Evolutionary conservation across 92 coral and sea anemone genomes (phyloP).

Genomic region (Hydrozoanthus gracilis): DNA sequence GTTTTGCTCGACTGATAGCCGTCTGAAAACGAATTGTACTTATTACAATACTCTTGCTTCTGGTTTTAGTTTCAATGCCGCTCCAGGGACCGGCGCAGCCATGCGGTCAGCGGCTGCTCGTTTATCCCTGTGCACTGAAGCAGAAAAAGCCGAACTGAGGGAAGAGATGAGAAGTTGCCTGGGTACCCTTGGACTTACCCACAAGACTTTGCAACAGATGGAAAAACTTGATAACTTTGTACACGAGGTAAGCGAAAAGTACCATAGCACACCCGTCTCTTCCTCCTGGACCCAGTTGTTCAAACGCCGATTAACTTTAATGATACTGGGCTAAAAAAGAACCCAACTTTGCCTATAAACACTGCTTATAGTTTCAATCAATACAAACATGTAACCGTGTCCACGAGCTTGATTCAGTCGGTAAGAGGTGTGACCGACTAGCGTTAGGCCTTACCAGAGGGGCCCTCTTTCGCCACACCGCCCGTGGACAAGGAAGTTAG

Average conservation of each 20-base stretch:
- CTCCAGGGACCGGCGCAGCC: conserved; percentile 94
- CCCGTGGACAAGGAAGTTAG: too few relatives aligned
- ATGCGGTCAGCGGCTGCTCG: conserved; percentile 95
- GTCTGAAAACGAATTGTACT: too few relatives aligned
- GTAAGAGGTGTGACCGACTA: too few relatives aligned
- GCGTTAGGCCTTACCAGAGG: too few relatives aligned
- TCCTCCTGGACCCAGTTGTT: too few relatives aligned
- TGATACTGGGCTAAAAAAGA: too few relatives aligned
- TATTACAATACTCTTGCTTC: too few relatives aligned
- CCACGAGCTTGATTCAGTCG: too few relatives aligned
- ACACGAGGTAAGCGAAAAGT: conserved; percentile 63
- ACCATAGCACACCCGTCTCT: not conserved
- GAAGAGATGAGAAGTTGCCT: conserved; percentile 75
- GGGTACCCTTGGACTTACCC: conserved; percentile 82
- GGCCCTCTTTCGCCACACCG: too few relatives aligned
- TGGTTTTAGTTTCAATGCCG: conserved; percentile 77
- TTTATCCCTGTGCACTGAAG: conserved; percentile 65
- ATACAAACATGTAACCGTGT: too few relatives aligned
- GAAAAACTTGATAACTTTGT: conserved; percentile 80
- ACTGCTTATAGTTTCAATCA: too few relatives aligned
- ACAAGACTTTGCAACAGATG: conserved; percentile 84
- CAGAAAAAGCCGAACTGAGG: conserved; percentile 68
- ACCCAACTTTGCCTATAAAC: not conserved
- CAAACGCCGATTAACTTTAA: too few relatives aligned
- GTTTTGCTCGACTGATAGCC: not conserved